These are phyloP conservation scores for Brachyrhaphis roseni DNA, from an alignment of 2,797 vertebrate species.

Conservation along the genomic window DNA sequence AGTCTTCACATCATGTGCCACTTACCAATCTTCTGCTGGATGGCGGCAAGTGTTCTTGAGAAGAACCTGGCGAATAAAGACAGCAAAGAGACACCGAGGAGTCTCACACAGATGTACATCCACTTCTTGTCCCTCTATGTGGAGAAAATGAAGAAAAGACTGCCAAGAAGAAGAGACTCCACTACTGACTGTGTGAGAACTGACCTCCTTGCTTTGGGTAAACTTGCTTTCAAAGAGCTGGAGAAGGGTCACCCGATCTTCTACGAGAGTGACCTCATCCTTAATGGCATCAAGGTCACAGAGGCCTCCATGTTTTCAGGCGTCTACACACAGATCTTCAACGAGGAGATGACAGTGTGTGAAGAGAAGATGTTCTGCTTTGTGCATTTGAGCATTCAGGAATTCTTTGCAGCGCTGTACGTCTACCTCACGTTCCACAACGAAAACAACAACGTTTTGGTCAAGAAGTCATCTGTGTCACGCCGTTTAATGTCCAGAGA, in stretches of 20 bases:
- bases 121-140: constrained; percentile 57
- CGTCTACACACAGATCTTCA: constrained; percentile 74
- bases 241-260: constrained; percentile 69
- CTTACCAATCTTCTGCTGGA: constrained; percentile 75
- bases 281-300: constrained; percentile 40
- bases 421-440: constrained; percentile 71
- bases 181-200: constrained; percentile 20
- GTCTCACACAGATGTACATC: constrained; percentile 77
- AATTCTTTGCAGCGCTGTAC: constrained; percentile 72
- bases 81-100: constrained; percentile 56
- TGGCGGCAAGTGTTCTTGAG: constrained; percentile 63
- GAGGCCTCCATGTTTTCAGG: constrained; percentile 70
- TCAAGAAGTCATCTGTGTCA: constrained; percentile 43
- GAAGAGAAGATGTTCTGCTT: constrained; percentile 71
- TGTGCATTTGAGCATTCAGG: constrained; percentile 73
- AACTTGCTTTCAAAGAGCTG: constrained; percentile 68
- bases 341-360: constrained; percentile 43
- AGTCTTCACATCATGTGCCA: constrained; percentile 79
- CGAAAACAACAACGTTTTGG: constrained; percentile 57
- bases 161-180: constrained; percentile 31
- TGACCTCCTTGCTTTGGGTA: constrained; percentile 59
- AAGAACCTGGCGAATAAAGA: constrained; percentile 27
- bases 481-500: constrained; percentile 32
- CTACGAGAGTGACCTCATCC: constrained; percentile 65
- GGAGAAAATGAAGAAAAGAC: constrained; percentile 45